These are phyloP conservation scores for Dicrostonyx torquatus DNA, from an alignment of 2,797 vertebrate genomes.

Conservation along the genomic window DNA sequence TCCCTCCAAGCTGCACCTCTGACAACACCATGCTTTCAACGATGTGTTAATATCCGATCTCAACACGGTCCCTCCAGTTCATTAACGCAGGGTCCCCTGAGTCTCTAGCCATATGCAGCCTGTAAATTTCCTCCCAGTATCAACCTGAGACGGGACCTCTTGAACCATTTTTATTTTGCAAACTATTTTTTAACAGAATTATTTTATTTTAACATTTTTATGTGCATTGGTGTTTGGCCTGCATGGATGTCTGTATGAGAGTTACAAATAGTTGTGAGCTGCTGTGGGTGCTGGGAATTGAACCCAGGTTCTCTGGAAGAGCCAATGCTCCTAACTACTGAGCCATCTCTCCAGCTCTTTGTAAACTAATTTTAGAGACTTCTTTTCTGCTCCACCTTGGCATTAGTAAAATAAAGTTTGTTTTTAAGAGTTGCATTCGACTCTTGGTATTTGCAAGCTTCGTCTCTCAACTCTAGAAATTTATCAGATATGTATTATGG, in stretches of 20 bases:
- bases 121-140: not conserved
- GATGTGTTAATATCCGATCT: not conserved
- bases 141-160: slow-evolving; percentile 46
- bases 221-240: not conserved
- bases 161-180: not conserved
- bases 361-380: slow-evolving; percentile 63
- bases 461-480: slow-evolving; percentile 77
- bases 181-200: not conserved
- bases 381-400: slow-evolving; percentile 69
- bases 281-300: not conserved
- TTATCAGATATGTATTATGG: slow-evolving; percentile 73
- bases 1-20: not conserved
- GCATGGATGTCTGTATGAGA: not conserved
- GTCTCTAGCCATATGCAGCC: not conserved
- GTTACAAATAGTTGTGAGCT: not conserved
- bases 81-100: not conserved
- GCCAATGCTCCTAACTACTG: not conserved
- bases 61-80: not conserved
- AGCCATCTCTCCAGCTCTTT: slow-evolving; percentile 64
- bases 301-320: not conserved
- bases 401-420: slow-evolving; percentile 72
- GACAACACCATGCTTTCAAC: not conserved
- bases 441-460: slow-evolving; percentile 64
- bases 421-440: slow-evolving; percentile 74
- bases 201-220: not conserved